Conservation (phyloP, 2,113 vertebrate genomes). For the Chloroceryle aenea region DNA sequence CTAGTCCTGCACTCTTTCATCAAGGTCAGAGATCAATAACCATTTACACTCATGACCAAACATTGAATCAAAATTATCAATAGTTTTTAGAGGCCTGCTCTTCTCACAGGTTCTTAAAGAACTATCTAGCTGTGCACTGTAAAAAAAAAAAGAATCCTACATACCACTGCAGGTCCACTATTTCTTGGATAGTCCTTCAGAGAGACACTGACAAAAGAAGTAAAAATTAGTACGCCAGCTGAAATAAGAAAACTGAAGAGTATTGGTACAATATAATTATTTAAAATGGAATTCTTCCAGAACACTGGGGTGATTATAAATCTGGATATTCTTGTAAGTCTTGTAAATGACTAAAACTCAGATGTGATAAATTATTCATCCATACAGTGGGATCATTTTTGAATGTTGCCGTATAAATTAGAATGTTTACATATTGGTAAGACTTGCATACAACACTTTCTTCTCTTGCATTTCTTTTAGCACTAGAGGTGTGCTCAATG, state of each 20-base stretch:
- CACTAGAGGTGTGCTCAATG: neutral
- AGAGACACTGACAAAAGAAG: neutral
- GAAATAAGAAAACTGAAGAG: neutral
- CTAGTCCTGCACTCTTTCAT: neutral
- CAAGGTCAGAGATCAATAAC: neutral
- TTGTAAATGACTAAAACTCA: conserved; percentile 18
- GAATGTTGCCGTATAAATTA: neutral
- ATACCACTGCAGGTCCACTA: neutral
- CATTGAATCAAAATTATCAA: neutral
- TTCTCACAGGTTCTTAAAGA: neutral
- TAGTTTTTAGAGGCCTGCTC: neutral
- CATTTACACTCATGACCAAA: neutral
- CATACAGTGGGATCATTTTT: neutral
- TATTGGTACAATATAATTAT: neutral
- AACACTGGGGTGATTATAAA: neutral
- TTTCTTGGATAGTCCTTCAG: neutral
- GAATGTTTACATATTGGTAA: neutral
- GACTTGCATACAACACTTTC: neutral
- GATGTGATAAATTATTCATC: neutral
- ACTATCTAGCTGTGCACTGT: neutral
- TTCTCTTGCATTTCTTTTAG: neutral
- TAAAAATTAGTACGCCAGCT: neutral
- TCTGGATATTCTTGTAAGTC: neutral
- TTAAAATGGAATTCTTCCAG: neutral
- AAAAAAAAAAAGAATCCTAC: neutral